A percentile compares a stretch with the other conserved stretches of the same genome.
These are phyloP conservation scores for Barnardius zonarius DNA, from an alignment of 2,113 vertebrate species.

Conservation along the genomic window DNA sequence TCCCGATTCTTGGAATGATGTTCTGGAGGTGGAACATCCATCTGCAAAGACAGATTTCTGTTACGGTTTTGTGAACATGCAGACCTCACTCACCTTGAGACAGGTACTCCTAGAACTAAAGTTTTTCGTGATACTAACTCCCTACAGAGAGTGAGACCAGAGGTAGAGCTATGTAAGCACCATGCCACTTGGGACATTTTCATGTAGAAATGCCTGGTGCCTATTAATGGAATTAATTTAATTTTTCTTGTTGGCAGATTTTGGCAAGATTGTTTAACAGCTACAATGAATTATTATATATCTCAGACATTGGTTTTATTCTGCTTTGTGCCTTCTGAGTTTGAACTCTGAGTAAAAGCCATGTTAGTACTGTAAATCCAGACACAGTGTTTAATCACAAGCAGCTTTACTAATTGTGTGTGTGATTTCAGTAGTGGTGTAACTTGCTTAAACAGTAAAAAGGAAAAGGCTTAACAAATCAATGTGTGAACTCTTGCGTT, in stretches of 20 bases:
- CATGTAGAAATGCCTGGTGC: neutral
- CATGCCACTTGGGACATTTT: neutral
- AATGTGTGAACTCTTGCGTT: neutral
- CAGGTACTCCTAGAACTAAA: neutral
- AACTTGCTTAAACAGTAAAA: constrained; percentile 28
- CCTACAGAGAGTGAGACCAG: neutral
- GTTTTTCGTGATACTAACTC: neutral
- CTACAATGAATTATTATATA: neutral
- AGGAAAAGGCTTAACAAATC: constrained; percentile 16
- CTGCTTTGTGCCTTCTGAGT: neutral
- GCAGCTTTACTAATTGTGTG: neutral
- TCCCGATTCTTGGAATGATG: neutral
- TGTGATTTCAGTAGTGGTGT: constrained; percentile 24
- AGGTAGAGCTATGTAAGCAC: neutral
- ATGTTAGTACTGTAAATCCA: neutral
- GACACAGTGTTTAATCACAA: neutral
- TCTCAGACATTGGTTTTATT: neutral
- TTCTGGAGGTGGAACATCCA: neutral
- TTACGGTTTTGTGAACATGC: neutral
- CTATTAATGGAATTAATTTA: neutral
- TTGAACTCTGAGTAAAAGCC: neutral
- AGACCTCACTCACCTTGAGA: neutral
- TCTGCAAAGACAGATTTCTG: neutral
- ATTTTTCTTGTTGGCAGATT: neutral
- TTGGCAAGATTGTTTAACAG: neutral